These are phyloP conservation scores for Brachionus asplanchnoidis DNA, from an alignment of 1,140 invertebrate genomes.

Conservation along the genomic window DNA sequence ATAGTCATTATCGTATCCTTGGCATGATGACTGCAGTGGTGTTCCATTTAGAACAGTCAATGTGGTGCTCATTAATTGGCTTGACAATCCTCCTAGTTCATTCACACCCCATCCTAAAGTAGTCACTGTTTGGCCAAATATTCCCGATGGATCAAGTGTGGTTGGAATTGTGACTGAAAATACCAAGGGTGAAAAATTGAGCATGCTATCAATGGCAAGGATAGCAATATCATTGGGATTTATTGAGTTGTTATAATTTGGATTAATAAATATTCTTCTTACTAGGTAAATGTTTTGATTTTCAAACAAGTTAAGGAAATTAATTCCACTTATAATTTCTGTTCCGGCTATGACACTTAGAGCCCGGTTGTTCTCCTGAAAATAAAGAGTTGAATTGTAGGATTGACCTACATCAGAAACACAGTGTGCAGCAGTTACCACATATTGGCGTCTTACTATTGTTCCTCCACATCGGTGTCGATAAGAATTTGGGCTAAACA, in stretches of 20 bases:
- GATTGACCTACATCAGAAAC: constrained; percentile 41
- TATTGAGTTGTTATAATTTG: neutral
- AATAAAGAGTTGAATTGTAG: neutral
- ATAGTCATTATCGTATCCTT: neutral
- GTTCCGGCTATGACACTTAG: neutral
- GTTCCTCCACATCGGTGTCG: constrained; percentile 46
- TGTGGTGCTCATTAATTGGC: neutral
- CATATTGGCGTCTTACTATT: constrained; percentile 45
- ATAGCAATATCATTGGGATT: neutral
- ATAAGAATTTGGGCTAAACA: too few species aligned
- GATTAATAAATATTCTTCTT: neutral
- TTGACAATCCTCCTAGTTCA: neutral
- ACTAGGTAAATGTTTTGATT: neutral
- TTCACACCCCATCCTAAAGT: neutral
- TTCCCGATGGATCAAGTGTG: neutral
- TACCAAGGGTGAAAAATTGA: neutral
- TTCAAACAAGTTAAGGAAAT: neutral
- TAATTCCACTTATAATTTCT: neutral
- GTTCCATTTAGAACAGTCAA: neutral
- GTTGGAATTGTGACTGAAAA: neutral
- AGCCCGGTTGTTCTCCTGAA: neutral
- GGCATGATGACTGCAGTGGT: neutral
- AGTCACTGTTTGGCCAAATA: neutral
- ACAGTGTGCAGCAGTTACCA: constrained; percentile 47
- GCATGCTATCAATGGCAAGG: neutral